Evolutionary conservation across 2,113 vertebrate species (phyloP).

Genomic region (Chamaea fasciata): DNA sequence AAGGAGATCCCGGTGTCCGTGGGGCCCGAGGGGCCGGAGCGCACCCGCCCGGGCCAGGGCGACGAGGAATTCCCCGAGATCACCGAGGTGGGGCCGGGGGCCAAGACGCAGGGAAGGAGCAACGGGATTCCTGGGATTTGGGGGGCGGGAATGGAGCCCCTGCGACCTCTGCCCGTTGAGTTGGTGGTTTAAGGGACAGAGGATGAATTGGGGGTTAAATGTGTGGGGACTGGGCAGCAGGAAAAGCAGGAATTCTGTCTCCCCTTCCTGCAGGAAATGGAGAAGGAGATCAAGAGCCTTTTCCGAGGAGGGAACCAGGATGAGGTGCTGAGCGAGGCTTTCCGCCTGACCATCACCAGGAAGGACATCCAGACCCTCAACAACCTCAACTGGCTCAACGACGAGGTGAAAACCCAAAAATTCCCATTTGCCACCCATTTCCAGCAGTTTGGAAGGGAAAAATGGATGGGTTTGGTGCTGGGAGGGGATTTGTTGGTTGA

Average conservation of each 20-base stretch:
- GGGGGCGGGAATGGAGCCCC: accelerated
- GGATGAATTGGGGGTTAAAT: not conserved
- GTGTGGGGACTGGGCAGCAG: no score
- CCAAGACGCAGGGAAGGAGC: accelerated
- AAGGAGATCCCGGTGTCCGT: slow-evolving; percentile 88
- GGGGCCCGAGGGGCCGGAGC: slow-evolving; percentile 31
- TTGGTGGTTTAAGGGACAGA: not conserved
- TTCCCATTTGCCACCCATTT: accelerated
- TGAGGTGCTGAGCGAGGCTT: slow-evolving; percentile 92
- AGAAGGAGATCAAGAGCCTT: slow-evolving; percentile 80
- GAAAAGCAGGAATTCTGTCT: no score
- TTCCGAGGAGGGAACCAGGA: slow-evolving; percentile 85
- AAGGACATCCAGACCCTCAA: slow-evolving; percentile 96
- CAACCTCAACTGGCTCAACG: slow-evolving; percentile 96
- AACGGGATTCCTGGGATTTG: no score
- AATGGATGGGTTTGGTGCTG: not conserved
- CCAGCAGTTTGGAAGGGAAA: accelerated
- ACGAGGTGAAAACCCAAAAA: slow-evolving; percentile 77
- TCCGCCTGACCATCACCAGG: slow-evolving; percentile 90
- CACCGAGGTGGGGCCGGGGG: slow-evolving; percentile 74
- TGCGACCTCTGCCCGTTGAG: accelerated
- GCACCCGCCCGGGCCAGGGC: not conserved
- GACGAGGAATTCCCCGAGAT: slow-evolving; percentile 89
- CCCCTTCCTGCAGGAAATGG: slow-evolving; percentile 76
- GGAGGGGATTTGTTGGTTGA: no score